These are phyloP conservation scores for Epinephelus fuscoguttatus DNA, from an alignment of 2,113 vertebrate genomes.

Conservation along the genomic window DNA sequence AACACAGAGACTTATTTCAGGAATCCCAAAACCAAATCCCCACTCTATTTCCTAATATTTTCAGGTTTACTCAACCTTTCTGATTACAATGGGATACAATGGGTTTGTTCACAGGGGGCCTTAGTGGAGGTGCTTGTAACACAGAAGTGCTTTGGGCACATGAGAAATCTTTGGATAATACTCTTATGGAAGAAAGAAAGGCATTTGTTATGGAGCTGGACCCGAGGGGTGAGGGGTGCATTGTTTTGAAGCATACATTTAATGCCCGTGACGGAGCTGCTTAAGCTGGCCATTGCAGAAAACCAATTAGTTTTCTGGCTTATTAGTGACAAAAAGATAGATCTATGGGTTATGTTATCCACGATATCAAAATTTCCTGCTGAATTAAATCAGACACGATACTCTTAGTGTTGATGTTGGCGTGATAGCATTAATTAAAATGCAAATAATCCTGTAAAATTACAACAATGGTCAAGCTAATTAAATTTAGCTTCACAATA, in stretches of 20 bases:
- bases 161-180: conserved; percentile 81
- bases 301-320: conserved; percentile 64
- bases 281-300: conserved; percentile 67
- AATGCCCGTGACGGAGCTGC: conserved; percentile 61
- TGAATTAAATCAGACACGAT: neutral
- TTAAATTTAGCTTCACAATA: neutral
- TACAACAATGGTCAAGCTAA: neutral
- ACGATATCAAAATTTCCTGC: neutral
- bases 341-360: neutral
- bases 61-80: conserved; percentile 2
- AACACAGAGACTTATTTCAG: neutral
- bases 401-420: neutral
- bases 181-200: conserved; percentile 81
- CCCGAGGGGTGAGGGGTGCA: conserved; percentile 28
- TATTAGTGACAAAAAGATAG: conserved; percentile 20
- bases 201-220: conserved; percentile 60
- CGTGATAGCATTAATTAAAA: neutral
- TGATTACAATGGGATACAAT: conserved; percentile 21
- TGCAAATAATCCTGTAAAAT: neutral
- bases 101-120: conserved; percentile 28
- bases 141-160: conserved; percentile 51
- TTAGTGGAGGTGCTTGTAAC: conserved; percentile 5
- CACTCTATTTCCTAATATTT: conserved; percentile 10
- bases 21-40: conserved; percentile 1
- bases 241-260: conserved; percentile 66